Evolutionary conservation across 2,797 vertebrate species (phyloP).

Genomic region (Ctenopoma kingsleyae): DNA sequence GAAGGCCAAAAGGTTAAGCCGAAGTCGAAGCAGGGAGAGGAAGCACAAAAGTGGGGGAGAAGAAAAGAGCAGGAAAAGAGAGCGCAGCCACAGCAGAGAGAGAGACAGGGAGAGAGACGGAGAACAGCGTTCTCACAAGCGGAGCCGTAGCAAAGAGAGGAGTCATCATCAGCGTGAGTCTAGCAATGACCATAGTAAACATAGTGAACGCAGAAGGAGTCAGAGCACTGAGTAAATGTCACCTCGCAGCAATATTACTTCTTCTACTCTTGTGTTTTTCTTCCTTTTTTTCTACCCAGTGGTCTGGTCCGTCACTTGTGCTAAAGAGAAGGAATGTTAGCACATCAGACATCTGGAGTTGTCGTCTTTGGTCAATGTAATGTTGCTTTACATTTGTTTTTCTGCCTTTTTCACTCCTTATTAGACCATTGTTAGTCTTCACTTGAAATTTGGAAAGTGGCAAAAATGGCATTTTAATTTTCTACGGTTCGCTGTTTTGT

Average conservation of each 20-base stretch:
- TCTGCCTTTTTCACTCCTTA: constrained; percentile 67
- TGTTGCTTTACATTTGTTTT: constrained; percentile 65
- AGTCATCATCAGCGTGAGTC: constrained; percentile 90
- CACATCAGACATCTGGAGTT: constrained; percentile 58
- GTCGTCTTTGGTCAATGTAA: constrained; percentile 59
- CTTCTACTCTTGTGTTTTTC: constrained; percentile 43
- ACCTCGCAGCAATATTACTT: constrained; percentile 53
- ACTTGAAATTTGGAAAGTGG: constrained; percentile 68
- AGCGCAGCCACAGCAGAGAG: constrained; percentile 90
- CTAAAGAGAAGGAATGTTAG: constrained; percentile 64
- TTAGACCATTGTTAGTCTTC: constrained; percentile 84
- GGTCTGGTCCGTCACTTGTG: constrained; percentile 64
- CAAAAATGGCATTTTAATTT: constrained; percentile 78
- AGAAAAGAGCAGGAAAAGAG: constrained; percentile 90
- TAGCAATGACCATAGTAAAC: constrained; percentile 90
- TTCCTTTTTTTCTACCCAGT: constrained; percentile 55
- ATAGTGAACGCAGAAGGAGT: constrained; percentile 87
- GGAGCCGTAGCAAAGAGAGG: constrained; percentile 90
- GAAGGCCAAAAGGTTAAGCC: constrained; percentile 90
- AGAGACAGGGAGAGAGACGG: constrained; percentile 85
- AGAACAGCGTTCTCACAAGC: constrained; percentile 88
- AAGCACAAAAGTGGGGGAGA: constrained; percentile 87
- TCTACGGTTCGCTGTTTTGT: constrained; percentile 78
- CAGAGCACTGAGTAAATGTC: constrained; percentile 86
- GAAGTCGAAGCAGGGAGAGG: constrained; percentile 90